A percentile compares a stretch with the other conserved stretches of the same genome.
Conservation (phyloP, 2,888 invertebrate genomes). For the Osmoderma eremita region DNA sequence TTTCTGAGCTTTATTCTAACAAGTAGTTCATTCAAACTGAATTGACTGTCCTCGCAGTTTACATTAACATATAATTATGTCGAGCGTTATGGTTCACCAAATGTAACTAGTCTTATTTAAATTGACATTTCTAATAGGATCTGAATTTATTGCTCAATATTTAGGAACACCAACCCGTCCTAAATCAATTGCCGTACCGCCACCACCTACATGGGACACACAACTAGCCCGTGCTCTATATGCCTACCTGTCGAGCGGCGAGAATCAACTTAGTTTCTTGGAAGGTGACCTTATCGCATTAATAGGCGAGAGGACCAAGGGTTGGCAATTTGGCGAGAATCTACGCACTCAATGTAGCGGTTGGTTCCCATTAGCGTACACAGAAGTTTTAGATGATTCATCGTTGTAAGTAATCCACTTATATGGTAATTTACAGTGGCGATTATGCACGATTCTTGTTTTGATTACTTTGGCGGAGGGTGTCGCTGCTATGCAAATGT, state of each 20-base stretch:
- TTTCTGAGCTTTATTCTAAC: too few relatives aligned
- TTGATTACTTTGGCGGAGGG: constrained; percentile 26
- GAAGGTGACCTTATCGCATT: constrained; percentile 90
- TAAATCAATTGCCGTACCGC: constrained; percentile 73
- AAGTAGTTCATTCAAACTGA: too few relatives aligned
- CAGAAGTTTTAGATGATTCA: constrained; percentile 79
- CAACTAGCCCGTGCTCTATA: constrained; percentile 87
- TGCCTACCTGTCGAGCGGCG: constrained; percentile 88
- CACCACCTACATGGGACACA: constrained; percentile 73
- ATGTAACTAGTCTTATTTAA: too few relatives aligned
- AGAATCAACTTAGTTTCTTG: constrained; percentile 91
- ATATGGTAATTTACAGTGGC: constrained; percentile 38
- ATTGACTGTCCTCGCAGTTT: too few relatives aligned
- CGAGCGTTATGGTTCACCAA: too few relatives aligned
- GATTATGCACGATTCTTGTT: constrained; percentile 35
- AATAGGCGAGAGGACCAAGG: constrained; percentile 91
- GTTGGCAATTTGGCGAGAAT: constrained; percentile 98
- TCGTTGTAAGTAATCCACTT: constrained; percentile 66
- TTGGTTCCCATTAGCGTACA: constrained; percentile 96
- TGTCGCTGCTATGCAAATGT: constrained; percentile 29
- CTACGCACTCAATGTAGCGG: constrained; percentile 89
- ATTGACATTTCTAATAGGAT: not conserved
- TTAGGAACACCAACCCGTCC: constrained; percentile 65
- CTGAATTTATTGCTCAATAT: not conserved
- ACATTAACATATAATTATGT: too few relatives aligned